Percentiles rank a stretch among this genome's conserved stretches.
Conservation (phyloP, 2,113 vertebrate species). For the Burhinus bistriatus region DNA sequence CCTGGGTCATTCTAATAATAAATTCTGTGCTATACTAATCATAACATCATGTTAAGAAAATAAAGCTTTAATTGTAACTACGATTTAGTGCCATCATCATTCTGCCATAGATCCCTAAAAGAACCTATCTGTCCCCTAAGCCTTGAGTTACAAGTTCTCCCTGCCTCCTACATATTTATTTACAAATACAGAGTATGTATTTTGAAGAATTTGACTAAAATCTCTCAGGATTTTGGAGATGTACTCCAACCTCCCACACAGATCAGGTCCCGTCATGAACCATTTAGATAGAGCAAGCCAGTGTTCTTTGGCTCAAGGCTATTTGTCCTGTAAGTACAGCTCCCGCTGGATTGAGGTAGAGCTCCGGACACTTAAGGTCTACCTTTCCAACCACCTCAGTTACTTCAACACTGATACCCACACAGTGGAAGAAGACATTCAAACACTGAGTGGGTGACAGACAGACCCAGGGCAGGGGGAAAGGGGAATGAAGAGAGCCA, state of each 20-base stretch:
- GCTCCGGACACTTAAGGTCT: not conserved
- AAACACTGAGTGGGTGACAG: not conserved
- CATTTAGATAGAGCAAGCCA: fast-evolving
- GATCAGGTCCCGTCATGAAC: not conserved
- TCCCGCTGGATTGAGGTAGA: not conserved
- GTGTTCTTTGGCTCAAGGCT: not conserved
- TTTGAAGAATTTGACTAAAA: not conserved
- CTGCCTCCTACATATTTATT: not conserved
- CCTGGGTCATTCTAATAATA: not conserved
- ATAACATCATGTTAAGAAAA: not conserved
- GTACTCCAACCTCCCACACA: not conserved
- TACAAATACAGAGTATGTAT: not conserved
- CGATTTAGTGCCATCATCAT: not conserved
- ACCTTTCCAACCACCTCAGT: not conserved
- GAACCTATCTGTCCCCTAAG: not conserved
- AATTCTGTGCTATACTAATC: not conserved
- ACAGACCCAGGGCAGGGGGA: not conserved
- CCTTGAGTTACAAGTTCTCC: not conserved
- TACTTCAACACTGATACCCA: not conserved
- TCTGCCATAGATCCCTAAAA: not conserved
- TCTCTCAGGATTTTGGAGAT: not conserved
- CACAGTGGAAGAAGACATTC: not conserved
- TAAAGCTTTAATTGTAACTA: not conserved
- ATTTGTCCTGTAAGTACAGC: not conserved
- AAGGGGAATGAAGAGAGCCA: not conserved